Percentiles rank a stretch among this genome's conserved stretches.
Evolutionary conservation across 2,113 vertebrate species (phyloP).

Genomic region (Casuarius casuarius): DNA sequence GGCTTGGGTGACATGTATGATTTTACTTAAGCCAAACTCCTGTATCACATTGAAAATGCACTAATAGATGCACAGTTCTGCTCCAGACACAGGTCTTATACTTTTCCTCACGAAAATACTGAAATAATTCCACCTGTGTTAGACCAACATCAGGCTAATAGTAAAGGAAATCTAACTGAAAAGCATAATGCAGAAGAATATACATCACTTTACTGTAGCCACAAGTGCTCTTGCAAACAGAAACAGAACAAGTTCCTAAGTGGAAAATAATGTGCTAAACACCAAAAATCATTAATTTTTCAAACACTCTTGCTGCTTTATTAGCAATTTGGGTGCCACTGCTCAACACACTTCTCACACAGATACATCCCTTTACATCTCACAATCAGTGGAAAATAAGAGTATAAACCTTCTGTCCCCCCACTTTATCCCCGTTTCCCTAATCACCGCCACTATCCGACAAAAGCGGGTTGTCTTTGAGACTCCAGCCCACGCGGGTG

Average conservation of each 20-base stretch:
- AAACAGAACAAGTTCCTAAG: background rate
- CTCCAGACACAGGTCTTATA: accelerated
- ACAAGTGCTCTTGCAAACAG: background rate
- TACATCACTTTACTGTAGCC: background rate
- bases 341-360: background rate
- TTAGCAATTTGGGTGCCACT: background rate
- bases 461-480: too few relatives aligned
- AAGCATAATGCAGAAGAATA: background rate
- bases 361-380: background rate
- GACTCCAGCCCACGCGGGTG: background rate
- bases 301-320: background rate
- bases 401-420: accelerated
- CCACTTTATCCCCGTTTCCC: background rate
- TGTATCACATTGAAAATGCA: background rate
- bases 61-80: background rate
- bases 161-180: background rate
- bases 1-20: background rate
- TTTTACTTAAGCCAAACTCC: background rate
- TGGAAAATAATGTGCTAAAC: accelerated
- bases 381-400: accelerated
- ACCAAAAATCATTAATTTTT: accelerated
- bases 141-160: background rate
- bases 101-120: background rate
- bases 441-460: accelerated
- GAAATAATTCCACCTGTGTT: background rate